Base-by-base conservation (phyloP, 1,140 invertebrate genomes). In the Chelonus insularis region DNA sequence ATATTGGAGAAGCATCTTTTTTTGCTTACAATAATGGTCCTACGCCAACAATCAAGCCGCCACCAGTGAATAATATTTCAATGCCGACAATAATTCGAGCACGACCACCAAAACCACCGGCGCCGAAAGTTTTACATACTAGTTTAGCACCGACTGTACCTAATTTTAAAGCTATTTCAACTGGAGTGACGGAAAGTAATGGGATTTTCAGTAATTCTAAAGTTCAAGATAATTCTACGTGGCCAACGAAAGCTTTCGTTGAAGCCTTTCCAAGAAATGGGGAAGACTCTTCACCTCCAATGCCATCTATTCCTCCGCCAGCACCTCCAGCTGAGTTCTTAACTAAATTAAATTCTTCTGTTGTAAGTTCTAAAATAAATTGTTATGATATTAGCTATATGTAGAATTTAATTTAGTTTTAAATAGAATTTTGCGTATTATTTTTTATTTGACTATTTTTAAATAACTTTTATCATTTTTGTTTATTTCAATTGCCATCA, bases 251-350 rank as follows among this genome's bases (percentile, higher is more conserved):
- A 32, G 0, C 18, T 14, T 9, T 32, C 45, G 52, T 1, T 78
- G 78, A 76, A 50, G 60, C n/a, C 52, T 21, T 70, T 16, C 23
- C 16, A 11, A 21, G 45, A 4, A 25, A 50, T 11, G 11, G n/a
- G 7, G 36, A n/a, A 8, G 25, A 75, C 23, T 69, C 73, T 4
- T 91, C 90, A 47, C 89, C 88, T 0, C 91, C 90, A 0, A 92
- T 92, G 90, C 90, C 90, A 4, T 84, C 84, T 12, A 84, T 88
- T 54, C 89, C 89, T 6, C 88, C 90, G 1, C 90, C 90, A 4
- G 86, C 89, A 11, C 88, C 88, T 6, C 88, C 90, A 0, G 71
- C 82, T 32, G 79, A 85, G 71, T 82, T 63, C 74, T 80, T 68
- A 65, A 75, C 45, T 60, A 80, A 73, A 20, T 32, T 72, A 9